phyloP scores from a whole-genome alignment of 2,888 invertebrate genomes.

The Cantharis flavilabris region DNA sequence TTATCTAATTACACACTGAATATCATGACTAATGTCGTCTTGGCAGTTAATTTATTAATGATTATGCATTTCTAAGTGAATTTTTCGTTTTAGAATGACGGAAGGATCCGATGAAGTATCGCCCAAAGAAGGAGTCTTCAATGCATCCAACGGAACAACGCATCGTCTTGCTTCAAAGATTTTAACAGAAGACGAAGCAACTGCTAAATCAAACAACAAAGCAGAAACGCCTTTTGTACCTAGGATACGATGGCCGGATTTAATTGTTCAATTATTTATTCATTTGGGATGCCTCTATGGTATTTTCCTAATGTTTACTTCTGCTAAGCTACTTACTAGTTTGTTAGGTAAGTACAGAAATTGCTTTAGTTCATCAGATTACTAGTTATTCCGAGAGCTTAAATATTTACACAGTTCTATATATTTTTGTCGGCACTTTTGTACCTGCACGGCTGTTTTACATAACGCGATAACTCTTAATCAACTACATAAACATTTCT shows the following conservation, averaged over 20 bases:
- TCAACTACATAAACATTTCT: neutral
- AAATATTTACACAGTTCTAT: neutral
- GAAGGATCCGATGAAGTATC: constrained; percentile 26
- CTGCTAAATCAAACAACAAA: constrained; percentile 6
- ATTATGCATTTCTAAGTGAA: neutral
- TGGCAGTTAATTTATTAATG: neutral
- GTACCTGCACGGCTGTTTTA: neutral
- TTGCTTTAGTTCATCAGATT: neutral
- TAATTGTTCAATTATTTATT: constrained; percentile 70
- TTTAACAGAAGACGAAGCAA: neutral
- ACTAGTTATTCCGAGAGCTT: neutral
- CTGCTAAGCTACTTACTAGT: constrained; percentile 66
- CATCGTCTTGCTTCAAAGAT: constrained; percentile 10
- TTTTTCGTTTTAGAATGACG: constrained; percentile 25
- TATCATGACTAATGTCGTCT: neutral
- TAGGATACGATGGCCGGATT: constrained; percentile 73
- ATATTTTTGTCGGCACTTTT: neutral
- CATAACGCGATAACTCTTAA: neutral
- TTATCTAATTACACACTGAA: neutral
- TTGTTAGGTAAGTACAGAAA: constrained; percentile 71
- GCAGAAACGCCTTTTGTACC: constrained; percentile 58
- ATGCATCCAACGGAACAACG: constrained; percentile 11
- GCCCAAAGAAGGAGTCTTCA: constrained; percentile 20
- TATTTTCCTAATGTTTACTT: constrained; percentile 65
- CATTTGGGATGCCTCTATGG: constrained; percentile 74